Percentiles rank a stretch among this genome's conserved stretches.
phyloP scores from a whole-genome alignment of 2,888 invertebrate genomes.

The Meta bourneti region DNA sequence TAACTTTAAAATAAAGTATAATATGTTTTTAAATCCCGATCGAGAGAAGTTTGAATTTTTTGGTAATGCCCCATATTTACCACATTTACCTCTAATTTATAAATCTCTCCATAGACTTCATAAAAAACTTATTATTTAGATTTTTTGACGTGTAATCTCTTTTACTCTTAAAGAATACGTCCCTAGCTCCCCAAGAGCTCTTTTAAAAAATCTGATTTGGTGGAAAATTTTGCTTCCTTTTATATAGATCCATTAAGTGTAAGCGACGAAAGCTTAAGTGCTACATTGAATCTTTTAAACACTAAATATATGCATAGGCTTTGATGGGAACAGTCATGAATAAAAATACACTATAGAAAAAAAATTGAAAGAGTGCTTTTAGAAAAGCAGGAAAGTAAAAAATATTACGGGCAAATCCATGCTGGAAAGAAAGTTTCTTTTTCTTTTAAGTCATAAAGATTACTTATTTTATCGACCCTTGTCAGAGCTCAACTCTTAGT shows the following conservation, averaged over 20 bases:
- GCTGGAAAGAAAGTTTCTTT: not conserved
- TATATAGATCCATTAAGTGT: conserved; percentile 18
- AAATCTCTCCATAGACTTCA: not conserved
- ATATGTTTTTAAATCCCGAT: not conserved
- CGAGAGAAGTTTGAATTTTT: not conserved
- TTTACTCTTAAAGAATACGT: not conserved
- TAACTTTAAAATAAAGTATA: not conserved
- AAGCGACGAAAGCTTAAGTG: conserved; percentile 1
- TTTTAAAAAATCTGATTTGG: conserved; percentile 1
- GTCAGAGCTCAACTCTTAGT: not conserved
- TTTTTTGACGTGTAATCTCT: not conserved
- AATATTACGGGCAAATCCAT: not conserved
- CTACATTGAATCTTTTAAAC: conserved; percentile 10
- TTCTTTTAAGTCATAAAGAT: not conserved
- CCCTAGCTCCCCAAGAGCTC: conserved; percentile 8
- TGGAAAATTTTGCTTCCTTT: not conserved
- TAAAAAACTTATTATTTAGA: not conserved
- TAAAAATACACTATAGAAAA: not conserved
- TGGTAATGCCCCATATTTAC: not conserved
- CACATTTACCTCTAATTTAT: not conserved
- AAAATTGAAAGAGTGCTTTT: not conserved
- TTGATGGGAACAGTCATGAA: not conserved
- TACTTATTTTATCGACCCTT: not conserved
- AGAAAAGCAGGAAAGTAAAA: not conserved
- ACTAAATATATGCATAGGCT: not conserved